Evolutionary conservation across 2,113 vertebrate genomes (phyloP).

Genomic region (Scomber japonicus): DNA sequence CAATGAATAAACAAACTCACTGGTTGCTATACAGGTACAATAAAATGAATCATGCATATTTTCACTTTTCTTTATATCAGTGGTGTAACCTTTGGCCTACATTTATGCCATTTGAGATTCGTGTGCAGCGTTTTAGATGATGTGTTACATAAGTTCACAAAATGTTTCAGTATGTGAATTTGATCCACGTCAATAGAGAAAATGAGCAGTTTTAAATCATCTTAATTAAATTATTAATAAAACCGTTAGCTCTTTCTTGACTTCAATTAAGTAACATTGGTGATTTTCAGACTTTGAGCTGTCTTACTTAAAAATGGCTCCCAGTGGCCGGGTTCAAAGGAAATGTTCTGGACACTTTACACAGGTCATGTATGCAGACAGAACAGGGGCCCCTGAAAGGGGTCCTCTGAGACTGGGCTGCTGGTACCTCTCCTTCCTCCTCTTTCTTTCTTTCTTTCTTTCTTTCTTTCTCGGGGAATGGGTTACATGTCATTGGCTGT

Average conservation of each 20-base stretch:
- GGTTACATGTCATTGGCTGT: conserved; percentile 66
- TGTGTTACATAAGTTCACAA: conserved; percentile 39
- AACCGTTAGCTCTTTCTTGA: background rate
- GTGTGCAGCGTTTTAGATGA: conserved; percentile 20
- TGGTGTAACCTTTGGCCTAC: conserved; percentile 51
- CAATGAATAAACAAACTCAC: conserved; percentile 1
- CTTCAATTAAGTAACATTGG: background rate
- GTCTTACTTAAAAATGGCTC: conserved; percentile 39
- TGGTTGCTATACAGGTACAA: background rate
- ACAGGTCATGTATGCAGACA: conserved; percentile 75
- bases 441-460: conserved; percentile 2
- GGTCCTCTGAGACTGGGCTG: conserved; percentile 62
- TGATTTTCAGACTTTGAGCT: conserved; percentile 10
- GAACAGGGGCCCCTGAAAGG: conserved; percentile 68
- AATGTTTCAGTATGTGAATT: background rate
- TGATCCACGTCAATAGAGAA: background rate
- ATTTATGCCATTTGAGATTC: conserved; percentile 23
- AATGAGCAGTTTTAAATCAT: conserved; percentile 16
- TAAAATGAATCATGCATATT: background rate
- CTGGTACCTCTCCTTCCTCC: conserved; percentile 47
- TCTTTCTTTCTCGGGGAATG: conserved; percentile 41
- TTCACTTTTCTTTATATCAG: conserved; percentile 15
- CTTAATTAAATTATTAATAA: background rate
- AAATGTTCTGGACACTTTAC: conserved; percentile 62
- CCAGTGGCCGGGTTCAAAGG: conserved; percentile 59